Evolutionary conservation across 1,140 invertebrate species (phyloP), one percentile per base, ranked within the genome.

Genomic region (Drosophila simulans): DNA sequence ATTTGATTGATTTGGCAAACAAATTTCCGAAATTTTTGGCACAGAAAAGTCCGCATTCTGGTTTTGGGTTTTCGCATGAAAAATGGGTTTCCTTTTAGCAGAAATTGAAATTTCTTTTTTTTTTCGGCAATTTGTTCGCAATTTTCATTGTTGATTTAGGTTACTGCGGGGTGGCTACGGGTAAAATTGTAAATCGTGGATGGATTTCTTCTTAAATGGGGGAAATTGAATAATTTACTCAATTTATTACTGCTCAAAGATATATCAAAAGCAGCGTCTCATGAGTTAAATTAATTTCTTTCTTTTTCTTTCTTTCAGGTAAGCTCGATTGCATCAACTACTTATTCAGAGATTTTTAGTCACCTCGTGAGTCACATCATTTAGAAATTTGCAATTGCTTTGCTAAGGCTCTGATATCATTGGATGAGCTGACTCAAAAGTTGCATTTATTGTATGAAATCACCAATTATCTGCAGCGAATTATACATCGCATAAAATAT

Each of bases 101-200:
- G 57, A 62, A 72, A 72, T 46, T 35, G 37, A 40, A 70, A 58
- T 79, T 83, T 86, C 62, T 55, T 71, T 77, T 65, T 77, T 65
- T 31, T 64, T 62, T 13, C 15, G 15, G 35, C 79, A 88, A 86
- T 86, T 86, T 86, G 80, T 83, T 83, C 70, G 76, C 84, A 80
- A 88, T 88, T 88, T 89, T 49, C 54, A 27, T 68, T 80, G 82
- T 86, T 85, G 81, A 85, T 86, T 85, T 86, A 86, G 77, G 81
- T 64, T 31, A 37, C 69, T 63, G 49, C 31, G 66, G 70, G 55
- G 56, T 62, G 62, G 42, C 34, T 70, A n/a, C 45, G 17, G 43
- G n/a, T 22, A 65, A 22, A 53, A 70, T 60, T 4, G 15, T 39
- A 77, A 74, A 74, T 45, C 49, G 55, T 17, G 34, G 42, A 59